Conservation (phyloP, 2,113 vertebrate genomes). For the Morone saxatilis region DNA sequence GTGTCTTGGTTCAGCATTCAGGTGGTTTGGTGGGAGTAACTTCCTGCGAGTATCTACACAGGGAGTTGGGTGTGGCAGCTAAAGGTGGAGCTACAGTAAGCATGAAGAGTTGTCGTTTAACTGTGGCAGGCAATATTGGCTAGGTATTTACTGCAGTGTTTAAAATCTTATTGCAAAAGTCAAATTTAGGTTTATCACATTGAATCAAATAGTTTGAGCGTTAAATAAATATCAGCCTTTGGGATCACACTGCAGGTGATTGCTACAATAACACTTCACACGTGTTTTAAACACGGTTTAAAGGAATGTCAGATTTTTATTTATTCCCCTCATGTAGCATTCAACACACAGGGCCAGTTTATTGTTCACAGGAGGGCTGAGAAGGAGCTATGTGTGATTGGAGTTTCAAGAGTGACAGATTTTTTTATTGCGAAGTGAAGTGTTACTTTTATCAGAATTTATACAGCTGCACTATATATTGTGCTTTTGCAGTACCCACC, state of each 20-base stretch:
- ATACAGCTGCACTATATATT: not conserved
- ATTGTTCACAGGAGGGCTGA: not conserved
- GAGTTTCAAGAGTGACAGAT: not conserved
- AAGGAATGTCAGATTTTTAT: not conserved
- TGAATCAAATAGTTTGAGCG: not conserved
- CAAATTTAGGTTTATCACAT: not conserved
- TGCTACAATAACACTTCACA: not conserved
- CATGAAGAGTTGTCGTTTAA: no score
- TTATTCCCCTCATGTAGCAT: slow-evolving; percentile 10
- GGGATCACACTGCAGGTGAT: not conserved
- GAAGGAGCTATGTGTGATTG: slow-evolving; percentile 16
- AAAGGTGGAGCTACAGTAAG: no score
- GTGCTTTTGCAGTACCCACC: not conserved
- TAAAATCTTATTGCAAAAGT: not conserved
- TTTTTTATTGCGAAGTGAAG: not conserved
- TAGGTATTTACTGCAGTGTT: not conserved
- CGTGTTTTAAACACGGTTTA: not conserved
- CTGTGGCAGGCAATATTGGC: no score
- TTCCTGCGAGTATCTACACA: no score
- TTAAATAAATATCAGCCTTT: not conserved
- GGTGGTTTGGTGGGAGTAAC: no score
- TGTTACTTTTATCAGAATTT: not conserved
- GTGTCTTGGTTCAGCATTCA: no score
- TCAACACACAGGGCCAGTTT: not conserved
- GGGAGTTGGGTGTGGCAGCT: no score